Evolutionary conservation across 2,888 invertebrate species (phyloP).

Genomic region (Stomorhina lunata): DNA sequence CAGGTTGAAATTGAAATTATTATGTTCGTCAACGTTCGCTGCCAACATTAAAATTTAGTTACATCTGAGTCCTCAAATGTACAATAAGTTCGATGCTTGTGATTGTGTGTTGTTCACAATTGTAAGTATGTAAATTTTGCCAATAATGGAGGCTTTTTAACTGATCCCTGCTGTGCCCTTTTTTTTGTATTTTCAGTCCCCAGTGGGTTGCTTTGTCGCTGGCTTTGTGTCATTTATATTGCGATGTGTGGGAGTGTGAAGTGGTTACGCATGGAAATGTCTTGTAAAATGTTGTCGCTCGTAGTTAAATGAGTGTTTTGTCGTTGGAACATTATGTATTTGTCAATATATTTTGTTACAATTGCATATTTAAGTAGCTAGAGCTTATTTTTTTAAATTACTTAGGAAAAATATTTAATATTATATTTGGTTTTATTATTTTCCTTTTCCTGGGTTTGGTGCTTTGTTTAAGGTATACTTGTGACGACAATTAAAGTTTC

Average conservation of each 20-base stretch:
- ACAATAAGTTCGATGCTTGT: neutral
- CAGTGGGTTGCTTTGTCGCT: constrained; percentile 46
- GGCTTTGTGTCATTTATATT: constrained; percentile 24
- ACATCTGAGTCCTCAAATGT: constrained; percentile 51
- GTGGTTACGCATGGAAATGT: constrained; percentile 37
- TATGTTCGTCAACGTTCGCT: constrained; percentile 35
- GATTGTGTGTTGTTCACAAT: neutral
- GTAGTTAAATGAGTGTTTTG: constrained; percentile 21
- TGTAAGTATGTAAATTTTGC: neutral
- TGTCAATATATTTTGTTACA: constrained; percentile 52
- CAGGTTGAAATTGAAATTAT: constrained; percentile 63
- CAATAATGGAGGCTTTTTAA: constrained; percentile 51
- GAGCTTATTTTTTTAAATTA: constrained; percentile 24
- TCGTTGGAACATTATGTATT: constrained; percentile 30
- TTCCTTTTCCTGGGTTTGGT: neutral
- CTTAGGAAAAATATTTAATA: constrained; percentile 42
- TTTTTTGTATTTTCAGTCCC: constrained; percentile 56
- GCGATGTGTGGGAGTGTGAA: constrained; percentile 18
- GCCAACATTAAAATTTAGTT: constrained; percentile 51
- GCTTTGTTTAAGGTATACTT: neutral
- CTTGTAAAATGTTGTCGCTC: constrained; percentile 20
- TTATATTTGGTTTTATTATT: constrained; percentile 39
- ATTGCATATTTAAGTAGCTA: constrained; percentile 57
- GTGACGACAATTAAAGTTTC: too few relatives aligned
- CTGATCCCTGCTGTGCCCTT: constrained; percentile 63